A percentile compares a stretch with the other conserved stretches of the same genome.
Conservation (phyloP, 1,140 invertebrate genomes). For the Scaptomyza pallida region DNA sequence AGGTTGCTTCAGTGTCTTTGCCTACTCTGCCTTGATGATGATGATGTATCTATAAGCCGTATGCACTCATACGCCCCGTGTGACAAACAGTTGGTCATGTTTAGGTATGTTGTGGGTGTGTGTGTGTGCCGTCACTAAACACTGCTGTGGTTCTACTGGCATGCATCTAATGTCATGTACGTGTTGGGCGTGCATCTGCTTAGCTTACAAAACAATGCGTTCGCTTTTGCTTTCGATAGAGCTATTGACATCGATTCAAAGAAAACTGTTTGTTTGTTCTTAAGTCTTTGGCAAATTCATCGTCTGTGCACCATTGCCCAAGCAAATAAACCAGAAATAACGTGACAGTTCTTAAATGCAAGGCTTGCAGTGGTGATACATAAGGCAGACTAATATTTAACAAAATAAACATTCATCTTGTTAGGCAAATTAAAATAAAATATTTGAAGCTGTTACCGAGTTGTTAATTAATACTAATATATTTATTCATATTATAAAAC, state of each 20-base stretch:
- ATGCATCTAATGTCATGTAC: conserved; percentile 45
- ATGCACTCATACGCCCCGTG: conserved; percentile 53
- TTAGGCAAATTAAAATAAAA: too few species aligned
- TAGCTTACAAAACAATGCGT: conserved; percentile 49
- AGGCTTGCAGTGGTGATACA: too few species aligned
- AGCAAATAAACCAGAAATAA: too few species aligned
- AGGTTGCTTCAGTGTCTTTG: background rate
- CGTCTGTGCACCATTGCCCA: background rate
- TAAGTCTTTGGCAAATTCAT: background rate
- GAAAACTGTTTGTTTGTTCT: background rate
- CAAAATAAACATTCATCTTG: too few species aligned
- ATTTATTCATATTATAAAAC: too few species aligned
- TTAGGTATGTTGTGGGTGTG: conserved; percentile 5
- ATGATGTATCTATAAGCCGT: conserved; percentile 27
- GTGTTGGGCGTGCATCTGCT: conserved; percentile 55
- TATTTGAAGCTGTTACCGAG: too few species aligned
- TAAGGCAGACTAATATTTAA: too few species aligned
- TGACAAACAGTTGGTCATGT: conserved; percentile 28
- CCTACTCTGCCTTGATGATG: conserved; percentile 14
- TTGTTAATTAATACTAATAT: too few species aligned
- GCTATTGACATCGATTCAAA: background rate
- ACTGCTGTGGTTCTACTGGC: conserved; percentile 5
- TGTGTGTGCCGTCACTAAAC: conserved; percentile 10
- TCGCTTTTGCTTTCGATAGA: conserved; percentile 7
- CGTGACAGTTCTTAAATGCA: too few species aligned